Evolutionary conservation across 2,888 invertebrate species (phyloP).

Genomic region (Parasteatoda lunata): DNA sequence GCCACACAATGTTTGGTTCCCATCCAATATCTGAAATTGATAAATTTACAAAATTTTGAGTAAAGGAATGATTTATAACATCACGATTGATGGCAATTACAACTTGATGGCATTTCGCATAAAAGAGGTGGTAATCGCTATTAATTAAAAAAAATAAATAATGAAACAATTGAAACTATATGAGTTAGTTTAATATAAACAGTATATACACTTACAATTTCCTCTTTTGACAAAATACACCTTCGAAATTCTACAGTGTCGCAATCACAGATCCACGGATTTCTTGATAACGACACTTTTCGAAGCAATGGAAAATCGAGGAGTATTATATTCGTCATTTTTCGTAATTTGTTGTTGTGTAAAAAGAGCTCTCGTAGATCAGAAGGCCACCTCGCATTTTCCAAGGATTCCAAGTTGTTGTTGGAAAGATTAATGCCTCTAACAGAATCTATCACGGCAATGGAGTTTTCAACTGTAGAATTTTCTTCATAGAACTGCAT

Average conservation of each 20-base stretch:
- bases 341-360: constrained; percentile 20
- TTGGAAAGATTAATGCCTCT: constrained; percentile 35
- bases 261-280: constrained; percentile 67
- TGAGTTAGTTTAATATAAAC: no score
- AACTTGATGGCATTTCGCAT: not conserved
- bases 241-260: constrained; percentile 32
- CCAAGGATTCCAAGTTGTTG: constrained; percentile 30
- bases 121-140: not conserved
- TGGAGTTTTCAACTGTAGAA: not conserved
- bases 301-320: not conserved
- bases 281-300: constrained; percentile 30
- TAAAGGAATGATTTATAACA: not conserved
- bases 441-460: constrained; percentile 19
- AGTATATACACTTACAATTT: constrained; percentile 22
- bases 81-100: not conserved
- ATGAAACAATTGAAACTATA: not conserved
- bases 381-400: constrained; percentile 5
- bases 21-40: constrained; percentile 21
- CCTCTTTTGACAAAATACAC: constrained; percentile 55
- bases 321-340: not conserved
- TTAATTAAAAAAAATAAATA: not conserved
- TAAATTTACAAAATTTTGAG: not conserved
- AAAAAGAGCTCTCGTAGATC: constrained; percentile 13
- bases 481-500: not conserved
- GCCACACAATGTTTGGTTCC: constrained; percentile 34